Evolutionary conservation across 2,113 vertebrate genomes (phyloP), one percentile per base, ranked within the genome.

Genomic region (Dicerorhinus sumatrensis): DNA sequence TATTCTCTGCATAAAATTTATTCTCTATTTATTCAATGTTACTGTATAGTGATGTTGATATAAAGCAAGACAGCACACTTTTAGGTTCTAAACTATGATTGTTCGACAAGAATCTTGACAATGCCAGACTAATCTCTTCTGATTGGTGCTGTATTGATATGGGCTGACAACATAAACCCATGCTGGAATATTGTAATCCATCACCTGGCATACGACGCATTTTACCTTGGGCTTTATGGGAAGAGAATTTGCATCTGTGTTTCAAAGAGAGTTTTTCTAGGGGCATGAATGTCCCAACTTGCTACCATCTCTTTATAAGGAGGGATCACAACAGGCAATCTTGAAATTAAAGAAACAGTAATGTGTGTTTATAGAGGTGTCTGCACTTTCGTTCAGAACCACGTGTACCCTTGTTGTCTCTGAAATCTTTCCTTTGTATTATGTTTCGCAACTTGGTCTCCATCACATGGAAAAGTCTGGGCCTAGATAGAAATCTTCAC

Each of bases 131-230:
- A 99, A 99, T 99, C 99, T 98, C 98, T 98, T 97, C 96, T 98
- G 98, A 98, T 96, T 98, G 98, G 99, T 97, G 97, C 97, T 96
- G 65, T 94, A 97, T 98, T 98, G 98, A 98, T 97, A 97, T 91
- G 89, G 96, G 70, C 97, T 99, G 98, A 99, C 98, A 99, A 93
- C 98, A 98, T 98, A 99, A 99, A 98, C 97, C 98, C 98, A 42
- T 0, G 0, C 12, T 98, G 96, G 97, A 98, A 98, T 98, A 98
- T 95, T 84, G 98, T 98, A 98, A 99, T 98, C 98, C 97, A 95
- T 99, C 98, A 98, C 98, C 98, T 98, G 98, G 98, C 87, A 97
- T 67, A 94, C 97, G 98, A 98, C 94, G 80, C 97, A 84, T 98
- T 97, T 96, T 54, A 96, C 96, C 97, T 94, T 95, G 95, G 92